Conservation (phyloP, 2,888 invertebrate genomes). For the Andrena praecox region DNA sequence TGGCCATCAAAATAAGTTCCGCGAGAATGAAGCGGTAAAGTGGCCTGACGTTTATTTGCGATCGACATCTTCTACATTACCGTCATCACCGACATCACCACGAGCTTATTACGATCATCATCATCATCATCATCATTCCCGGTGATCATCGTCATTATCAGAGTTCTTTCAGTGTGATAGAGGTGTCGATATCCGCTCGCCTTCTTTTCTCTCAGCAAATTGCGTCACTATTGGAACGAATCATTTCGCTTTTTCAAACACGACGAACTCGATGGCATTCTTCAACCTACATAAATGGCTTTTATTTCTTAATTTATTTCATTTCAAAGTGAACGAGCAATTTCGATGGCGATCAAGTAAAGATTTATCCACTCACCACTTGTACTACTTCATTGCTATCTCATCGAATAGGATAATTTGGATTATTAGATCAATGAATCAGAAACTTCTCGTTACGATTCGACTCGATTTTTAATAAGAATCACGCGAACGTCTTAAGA, state of each 20-base stretch:
- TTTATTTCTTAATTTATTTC: too few species aligned
- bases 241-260: background rate
- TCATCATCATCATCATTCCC: conserved; percentile 42
- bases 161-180: background rate
- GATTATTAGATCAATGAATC: too few species aligned
- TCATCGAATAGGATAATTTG: too few species aligned
- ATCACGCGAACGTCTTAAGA: too few species aligned
- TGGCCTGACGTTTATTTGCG: conserved; percentile 42
- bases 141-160: conserved; percentile 40
- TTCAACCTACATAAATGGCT: too few species aligned
- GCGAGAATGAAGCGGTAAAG: conserved; percentile 75
- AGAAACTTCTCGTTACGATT: too few species aligned
- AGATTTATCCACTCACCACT: too few species aligned
- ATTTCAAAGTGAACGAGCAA: background rate
- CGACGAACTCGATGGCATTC: background rate
- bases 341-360: background rate
- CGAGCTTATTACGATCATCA: conserved; percentile 34
- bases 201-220: conserved; percentile 4
- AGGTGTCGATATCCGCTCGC: background rate
- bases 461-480: too few species aligned
- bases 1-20: conserved; percentile 49
- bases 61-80: conserved; percentile 65
- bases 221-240: background rate
- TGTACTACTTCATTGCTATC: too few species aligned
- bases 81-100: conserved; percentile 52